Conservation (phyloP, 2,888 invertebrate genomes). For the Abrostola triplasia region DNA sequence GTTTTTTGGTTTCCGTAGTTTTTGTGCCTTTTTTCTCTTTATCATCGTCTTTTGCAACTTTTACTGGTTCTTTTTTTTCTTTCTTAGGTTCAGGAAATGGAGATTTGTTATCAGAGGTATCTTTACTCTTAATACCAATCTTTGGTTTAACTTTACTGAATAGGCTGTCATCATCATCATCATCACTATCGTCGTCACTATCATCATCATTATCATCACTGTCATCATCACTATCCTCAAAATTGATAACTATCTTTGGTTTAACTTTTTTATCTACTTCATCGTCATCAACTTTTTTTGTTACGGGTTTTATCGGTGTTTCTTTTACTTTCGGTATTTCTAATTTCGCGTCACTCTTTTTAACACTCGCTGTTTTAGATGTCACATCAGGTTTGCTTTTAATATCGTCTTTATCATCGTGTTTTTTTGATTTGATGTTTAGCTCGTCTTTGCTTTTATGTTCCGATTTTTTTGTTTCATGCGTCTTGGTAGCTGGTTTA, state of each 20-base stretch:
- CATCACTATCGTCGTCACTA: background rate
- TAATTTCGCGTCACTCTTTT: constrained; percentile 26
- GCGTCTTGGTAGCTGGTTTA: constrained; percentile 31
- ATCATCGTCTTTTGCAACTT: constrained; percentile 10
- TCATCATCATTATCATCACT: constrained; percentile 14
- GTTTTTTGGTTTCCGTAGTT: constrained; percentile 44
- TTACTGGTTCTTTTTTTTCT: constrained; percentile 19
- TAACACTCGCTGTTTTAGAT: constrained; percentile 12
- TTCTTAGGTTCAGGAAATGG: constrained; percentile 16
- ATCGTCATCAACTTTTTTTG: constrained; percentile 13
- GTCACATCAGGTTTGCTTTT: constrained; percentile 18
- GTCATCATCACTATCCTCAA: constrained; percentile 8
- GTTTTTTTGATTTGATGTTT: constrained; percentile 21
- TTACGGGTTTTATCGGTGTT: constrained; percentile 4
- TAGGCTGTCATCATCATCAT: background rate
- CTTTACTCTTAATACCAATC: constrained; percentile 16
- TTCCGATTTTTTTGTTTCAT: constrained; percentile 33
- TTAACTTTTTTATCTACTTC: constrained; percentile 7
- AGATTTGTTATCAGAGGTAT: constrained; percentile 13
- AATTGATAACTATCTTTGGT: constrained; percentile 7
- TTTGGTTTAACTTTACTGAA: constrained; percentile 14
- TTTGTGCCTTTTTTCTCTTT: constrained; percentile 15
- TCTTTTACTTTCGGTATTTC: constrained; percentile 28
- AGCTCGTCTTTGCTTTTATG: constrained; percentile 14
- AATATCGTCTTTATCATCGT: constrained; percentile 19